Evolutionary conservation across 2,797 vertebrate species (phyloP).

Genomic region (Anableps anableps): DNA sequence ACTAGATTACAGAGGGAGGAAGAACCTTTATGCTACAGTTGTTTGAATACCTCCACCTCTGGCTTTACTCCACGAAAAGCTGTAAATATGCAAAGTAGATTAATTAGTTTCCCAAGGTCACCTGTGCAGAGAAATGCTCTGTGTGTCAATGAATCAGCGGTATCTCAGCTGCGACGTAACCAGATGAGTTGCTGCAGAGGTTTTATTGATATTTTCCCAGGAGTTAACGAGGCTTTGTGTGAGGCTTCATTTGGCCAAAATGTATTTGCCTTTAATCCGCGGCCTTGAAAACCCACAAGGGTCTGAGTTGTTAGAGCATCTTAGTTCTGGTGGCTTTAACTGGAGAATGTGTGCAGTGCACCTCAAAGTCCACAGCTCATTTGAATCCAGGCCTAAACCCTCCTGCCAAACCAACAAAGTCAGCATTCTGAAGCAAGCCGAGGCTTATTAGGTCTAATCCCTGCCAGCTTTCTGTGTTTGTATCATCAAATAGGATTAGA

Average conservation of each 20-base stretch:
- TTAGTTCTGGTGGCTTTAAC: conserved; percentile 76
- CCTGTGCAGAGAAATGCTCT: conserved; percentile 34
- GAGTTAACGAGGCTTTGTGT: conserved; percentile 54
- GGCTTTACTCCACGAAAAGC: conserved; percentile 54
- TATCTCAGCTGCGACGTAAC: conserved; percentile 23
- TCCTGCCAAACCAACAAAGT: conserved; percentile 40
- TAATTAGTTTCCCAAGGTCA: conserved; percentile 68
- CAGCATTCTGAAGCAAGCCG: conserved; percentile 50
- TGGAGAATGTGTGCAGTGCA: conserved; percentile 22
- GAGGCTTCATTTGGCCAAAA: conserved; percentile 57
- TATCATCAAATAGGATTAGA: conserved; percentile 57
- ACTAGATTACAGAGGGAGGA: conserved; percentile 26
- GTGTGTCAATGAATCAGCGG: conserved; percentile 32
- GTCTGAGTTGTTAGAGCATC: conserved; percentile 66
- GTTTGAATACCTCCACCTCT: conserved; percentile 23
- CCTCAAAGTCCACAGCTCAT: conserved; percentile 59
- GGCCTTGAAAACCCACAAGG: conserved; percentile 21
- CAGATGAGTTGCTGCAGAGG: conserved; percentile 21
- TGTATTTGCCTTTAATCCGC: conserved; percentile 59
- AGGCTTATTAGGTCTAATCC: conserved; percentile 63
- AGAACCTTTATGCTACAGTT: conserved; percentile 34
- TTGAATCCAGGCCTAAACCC: conserved; percentile 50
- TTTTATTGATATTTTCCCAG: conserved; percentile 63
- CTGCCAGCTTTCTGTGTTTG: conserved; percentile 45
- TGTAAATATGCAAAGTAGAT: conserved; percentile 73